A percentile compares a stretch with the other conserved stretches of the same genome.
Conservation (phyloP, 2,888 invertebrate genomes). For the Platynereis dumerilii region DNA sequence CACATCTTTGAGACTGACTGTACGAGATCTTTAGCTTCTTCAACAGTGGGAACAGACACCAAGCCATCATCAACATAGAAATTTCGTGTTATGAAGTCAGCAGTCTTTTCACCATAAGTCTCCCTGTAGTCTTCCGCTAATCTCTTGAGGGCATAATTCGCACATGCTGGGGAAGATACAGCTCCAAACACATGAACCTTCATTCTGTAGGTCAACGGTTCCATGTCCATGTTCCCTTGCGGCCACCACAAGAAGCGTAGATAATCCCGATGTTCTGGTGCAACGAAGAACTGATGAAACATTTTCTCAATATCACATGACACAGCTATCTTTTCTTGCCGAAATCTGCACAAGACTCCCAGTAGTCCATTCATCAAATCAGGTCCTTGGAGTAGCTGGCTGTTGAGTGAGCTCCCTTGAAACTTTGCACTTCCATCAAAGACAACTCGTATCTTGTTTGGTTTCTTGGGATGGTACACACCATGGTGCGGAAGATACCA, state of each 20-base stretch:
- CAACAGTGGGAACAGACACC: not conserved
- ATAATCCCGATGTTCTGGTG: constrained; percentile 17
- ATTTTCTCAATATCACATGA: constrained; percentile 27
- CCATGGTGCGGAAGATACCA: constrained; percentile 33
- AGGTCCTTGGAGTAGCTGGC: constrained; percentile 25
- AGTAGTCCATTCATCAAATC: constrained; percentile 25
- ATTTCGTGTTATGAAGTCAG: not conserved
- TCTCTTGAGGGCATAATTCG: constrained; percentile 19
- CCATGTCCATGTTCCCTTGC: not conserved
- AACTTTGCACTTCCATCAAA: constrained; percentile 25
- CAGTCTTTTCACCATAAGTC: not conserved
- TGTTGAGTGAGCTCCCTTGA: constrained; percentile 21
- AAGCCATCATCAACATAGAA: constrained; percentile 25
- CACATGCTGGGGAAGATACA: constrained; percentile 17
- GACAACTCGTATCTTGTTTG: constrained; percentile 22
- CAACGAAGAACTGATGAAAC: constrained; percentile 24
- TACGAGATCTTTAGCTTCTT: constrained; percentile 15
- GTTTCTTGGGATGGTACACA: constrained; percentile 26
- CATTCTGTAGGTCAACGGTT: constrained; percentile 23
- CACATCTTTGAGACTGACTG: not conserved
- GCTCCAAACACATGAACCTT: constrained; percentile 27
- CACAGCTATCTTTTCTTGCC: constrained; percentile 22
- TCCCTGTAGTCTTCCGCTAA: not conserved
- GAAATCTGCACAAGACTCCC: constrained; percentile 26
- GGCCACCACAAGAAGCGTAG: constrained; percentile 28